Conservation (phyloP, 2,888 invertebrate species). For the Phyllotreta striolata region DNA sequence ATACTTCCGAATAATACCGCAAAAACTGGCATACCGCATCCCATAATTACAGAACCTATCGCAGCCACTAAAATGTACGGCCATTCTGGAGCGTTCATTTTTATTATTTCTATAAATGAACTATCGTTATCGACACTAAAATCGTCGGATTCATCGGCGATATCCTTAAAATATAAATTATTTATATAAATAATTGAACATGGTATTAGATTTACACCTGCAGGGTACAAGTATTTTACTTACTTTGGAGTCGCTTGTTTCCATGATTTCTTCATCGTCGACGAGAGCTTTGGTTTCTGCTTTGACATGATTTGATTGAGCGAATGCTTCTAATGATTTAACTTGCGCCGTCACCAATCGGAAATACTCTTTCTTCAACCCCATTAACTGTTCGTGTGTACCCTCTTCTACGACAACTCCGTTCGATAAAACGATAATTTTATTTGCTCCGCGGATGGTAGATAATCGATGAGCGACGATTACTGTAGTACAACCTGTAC, state of each 20-base stretch:
- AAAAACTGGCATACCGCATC: conserved; percentile 77
- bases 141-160: conserved; percentile 36
- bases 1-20: conserved; percentile 78
- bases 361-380: conserved; percentile 71
- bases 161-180: conserved; percentile 16
- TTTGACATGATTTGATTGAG: conserved; percentile 3
- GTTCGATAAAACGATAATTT: conserved; percentile 75
- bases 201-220: background rate
- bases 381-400: conserved; percentile 74
- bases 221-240: background rate
- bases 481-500: conserved; percentile 78
- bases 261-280: conserved; percentile 36
- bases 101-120: conserved; percentile 49
- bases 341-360: conserved; percentile 74
- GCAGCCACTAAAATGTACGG: conserved; percentile 69
- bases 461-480: conserved; percentile 81
- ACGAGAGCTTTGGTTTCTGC: conserved; percentile 12
- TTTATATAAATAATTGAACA: background rate
- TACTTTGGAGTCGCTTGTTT: conserved; percentile 24
- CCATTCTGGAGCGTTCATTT: conserved; percentile 74
- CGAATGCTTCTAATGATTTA: conserved; percentile 35
- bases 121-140: conserved; percentile 37
- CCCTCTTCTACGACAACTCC: conserved; percentile 76
- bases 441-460: conserved; percentile 76
- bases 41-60: conserved; percentile 70